Evolutionary conservation across 2,888 invertebrate species (phyloP).

Genomic region (Leucophenga montana): DNA sequence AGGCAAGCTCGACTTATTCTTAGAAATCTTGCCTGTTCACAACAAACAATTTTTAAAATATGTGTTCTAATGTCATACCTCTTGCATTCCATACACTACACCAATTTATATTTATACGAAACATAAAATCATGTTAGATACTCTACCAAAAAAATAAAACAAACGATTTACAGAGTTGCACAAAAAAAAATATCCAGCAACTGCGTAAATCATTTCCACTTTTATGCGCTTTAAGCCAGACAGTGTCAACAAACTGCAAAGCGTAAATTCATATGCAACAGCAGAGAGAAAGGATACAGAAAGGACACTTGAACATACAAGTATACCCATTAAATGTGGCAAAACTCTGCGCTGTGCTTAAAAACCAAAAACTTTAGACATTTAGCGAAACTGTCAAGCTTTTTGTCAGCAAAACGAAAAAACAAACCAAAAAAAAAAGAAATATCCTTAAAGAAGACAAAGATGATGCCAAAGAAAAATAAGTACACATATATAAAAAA

Average conservation of each 20-base stretch:
- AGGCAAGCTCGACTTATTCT: no score
- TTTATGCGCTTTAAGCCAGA: conserved; percentile 62
- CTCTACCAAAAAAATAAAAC: no score
- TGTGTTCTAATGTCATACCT: no score
- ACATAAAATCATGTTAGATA: no score
- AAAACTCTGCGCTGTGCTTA: not conserved
- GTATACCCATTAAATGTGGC: not conserved
- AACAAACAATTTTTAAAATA: no score
- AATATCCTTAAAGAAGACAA: not conserved
- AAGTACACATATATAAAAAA: not conserved
- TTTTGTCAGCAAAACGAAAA: conserved; percentile 50
- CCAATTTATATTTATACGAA: no score
- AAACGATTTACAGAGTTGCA: no score
- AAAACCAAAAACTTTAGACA: conserved; percentile 52
- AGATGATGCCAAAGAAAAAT: not conserved
- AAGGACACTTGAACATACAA: conserved; percentile 1
- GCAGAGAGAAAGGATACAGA: conserved; percentile 15
- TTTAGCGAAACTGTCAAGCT: conserved; percentile 64
- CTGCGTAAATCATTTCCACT: conserved; percentile 66
- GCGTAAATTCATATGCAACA: conserved; percentile 37
- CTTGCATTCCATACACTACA: no score
- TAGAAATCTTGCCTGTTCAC: no score
- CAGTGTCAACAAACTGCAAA: conserved; percentile 65
- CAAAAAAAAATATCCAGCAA: conserved; percentile 23
- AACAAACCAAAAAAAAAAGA: not conserved